Percentiles rank a stretch among this genome's conserved stretches.
These are phyloP conservation scores for Phaetusa simplex DNA, from an alignment of 2,113 vertebrate genomes.

Conservation along the genomic window DNA sequence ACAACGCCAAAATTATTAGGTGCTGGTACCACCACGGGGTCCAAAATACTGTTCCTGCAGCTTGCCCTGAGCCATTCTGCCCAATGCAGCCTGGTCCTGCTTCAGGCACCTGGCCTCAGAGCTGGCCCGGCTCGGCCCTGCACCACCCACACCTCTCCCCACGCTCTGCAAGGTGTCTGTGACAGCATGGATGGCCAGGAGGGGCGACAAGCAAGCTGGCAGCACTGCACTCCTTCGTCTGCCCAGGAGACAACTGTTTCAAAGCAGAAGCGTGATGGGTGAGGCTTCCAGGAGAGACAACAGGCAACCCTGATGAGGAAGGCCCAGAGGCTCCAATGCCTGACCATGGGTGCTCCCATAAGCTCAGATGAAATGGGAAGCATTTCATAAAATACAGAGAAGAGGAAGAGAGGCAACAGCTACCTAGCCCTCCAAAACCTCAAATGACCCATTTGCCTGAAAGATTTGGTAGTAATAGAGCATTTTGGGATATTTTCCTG, in stretches of 20 bases:
- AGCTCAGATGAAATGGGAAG: neutral
- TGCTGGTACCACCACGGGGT: neutral
- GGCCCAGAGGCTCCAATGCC: accelerated
- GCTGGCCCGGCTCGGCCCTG: accelerated
- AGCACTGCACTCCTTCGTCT: neutral
- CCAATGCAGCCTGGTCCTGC: neutral
- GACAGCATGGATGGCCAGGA: neutral
- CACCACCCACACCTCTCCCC: neutral
- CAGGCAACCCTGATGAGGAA: neutral
- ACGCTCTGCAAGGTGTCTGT: neutral
- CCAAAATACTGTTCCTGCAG: neutral
- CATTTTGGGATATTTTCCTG: neutral
- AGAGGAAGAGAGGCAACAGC: neutral
- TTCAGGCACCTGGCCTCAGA: neutral
- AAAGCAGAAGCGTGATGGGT: neutral
- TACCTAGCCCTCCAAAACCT: neutral
- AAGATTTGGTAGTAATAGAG: neutral
- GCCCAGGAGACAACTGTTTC: neutral
- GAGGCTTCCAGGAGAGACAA: neutral
- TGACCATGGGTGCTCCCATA: neutral
- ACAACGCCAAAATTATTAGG: neutral
- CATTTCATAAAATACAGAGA: neutral
- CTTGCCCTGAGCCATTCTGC: neutral
- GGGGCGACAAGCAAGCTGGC: neutral
- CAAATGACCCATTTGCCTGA: neutral